These are phyloP conservation scores for Drosophila sp. DNA, from an alignment of 1,140 invertebrate genomes.

Conservation along the genomic window DNA sequence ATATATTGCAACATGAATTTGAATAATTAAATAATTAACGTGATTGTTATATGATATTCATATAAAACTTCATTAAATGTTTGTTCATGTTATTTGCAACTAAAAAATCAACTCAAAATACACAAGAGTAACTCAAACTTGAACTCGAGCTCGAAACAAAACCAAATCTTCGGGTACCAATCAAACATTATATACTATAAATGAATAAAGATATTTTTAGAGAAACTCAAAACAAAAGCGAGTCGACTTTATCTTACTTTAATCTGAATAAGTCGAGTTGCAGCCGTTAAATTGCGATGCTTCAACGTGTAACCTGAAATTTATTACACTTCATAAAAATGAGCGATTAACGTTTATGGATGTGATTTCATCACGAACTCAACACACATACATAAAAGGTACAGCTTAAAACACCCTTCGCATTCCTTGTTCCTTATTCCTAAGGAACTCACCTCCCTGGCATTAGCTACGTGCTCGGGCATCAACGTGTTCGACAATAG, in stretches of 20 bases:
- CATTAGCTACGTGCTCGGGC: conserved; percentile 57
- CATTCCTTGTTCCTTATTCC: neutral
- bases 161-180: conserved; percentile 72
- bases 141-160: conserved; percentile 38
- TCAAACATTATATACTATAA: conserved; percentile 67
- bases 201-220: conserved; percentile 82
- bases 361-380: conserved; percentile 80
- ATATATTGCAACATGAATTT: conserved; percentile 29
- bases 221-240: conserved; percentile 61
- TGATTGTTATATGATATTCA: conserved; percentile 83
- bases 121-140: conserved; percentile 10
- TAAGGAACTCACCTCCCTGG: conserved; percentile 6
- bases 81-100: conserved; percentile 79
- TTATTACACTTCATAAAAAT: conserved; percentile 82
- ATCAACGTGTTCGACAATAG: conserved; percentile 75
- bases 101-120: conserved; percentile 62
- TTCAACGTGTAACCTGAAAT: conserved; percentile 64
- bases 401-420: conserved; percentile 19
- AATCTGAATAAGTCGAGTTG: conserved; percentile 24
- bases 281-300: conserved; percentile 47
- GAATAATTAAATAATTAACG: conserved; percentile 48
- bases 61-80: conserved; percentile 78
- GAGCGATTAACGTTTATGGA: conserved; percentile 83
- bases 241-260: conserved; percentile 19
- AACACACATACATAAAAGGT: conserved; percentile 13